These are phyloP conservation scores for Chouioia cunea DNA, from an alignment of 2,888 invertebrate species.

Conservation along the genomic window DNA sequence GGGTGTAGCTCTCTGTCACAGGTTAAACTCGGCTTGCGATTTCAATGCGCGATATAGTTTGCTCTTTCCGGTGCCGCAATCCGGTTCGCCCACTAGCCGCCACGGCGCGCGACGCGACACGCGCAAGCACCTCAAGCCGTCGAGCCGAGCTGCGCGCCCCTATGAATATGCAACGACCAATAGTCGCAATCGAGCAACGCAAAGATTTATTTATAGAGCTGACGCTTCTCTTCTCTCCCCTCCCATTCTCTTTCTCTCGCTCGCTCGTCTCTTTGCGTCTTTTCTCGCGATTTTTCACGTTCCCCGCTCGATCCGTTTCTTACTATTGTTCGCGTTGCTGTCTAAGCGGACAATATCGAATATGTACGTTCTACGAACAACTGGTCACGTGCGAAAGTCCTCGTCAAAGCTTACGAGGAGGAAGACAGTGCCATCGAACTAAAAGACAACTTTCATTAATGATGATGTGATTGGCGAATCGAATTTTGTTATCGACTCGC, in stretches of 20 bases:
- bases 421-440: neutral
- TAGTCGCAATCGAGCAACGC: slow-evolving; percentile 51
- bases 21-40: slow-evolving; percentile 51
- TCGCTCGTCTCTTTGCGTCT: slow-evolving; percentile 48
- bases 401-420: too few relatives aligned
- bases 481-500: slow-evolving; percentile 23
- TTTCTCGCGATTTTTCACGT: neutral
- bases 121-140: slow-evolving; percentile 46
- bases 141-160: slow-evolving; percentile 47
- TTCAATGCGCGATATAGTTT: slow-evolving; percentile 58
- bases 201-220: slow-evolving; percentile 66
- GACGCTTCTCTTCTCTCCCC: slow-evolving; percentile 58
- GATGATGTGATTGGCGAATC: slow-evolving; percentile 41
- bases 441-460: slow-evolving; percentile 43
- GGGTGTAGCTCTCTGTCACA: neutral
- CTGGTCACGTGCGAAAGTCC: too few relatives aligned
- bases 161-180: slow-evolving; percentile 67
- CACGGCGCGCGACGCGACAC: slow-evolving; percentile 50
- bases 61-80: slow-evolving; percentile 57
- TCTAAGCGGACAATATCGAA: too few relatives aligned
- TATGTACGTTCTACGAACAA: too few relatives aligned
- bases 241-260: neutral
- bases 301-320: too few relatives aligned
- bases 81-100: slow-evolving; percentile 65
- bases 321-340: too few relatives aligned